Evolutionary conservation across 2,888 invertebrate genomes (phyloP), one percentile per base, ranked within the genome.

Genomic region (Steinernema hermaphroditum): DNA sequence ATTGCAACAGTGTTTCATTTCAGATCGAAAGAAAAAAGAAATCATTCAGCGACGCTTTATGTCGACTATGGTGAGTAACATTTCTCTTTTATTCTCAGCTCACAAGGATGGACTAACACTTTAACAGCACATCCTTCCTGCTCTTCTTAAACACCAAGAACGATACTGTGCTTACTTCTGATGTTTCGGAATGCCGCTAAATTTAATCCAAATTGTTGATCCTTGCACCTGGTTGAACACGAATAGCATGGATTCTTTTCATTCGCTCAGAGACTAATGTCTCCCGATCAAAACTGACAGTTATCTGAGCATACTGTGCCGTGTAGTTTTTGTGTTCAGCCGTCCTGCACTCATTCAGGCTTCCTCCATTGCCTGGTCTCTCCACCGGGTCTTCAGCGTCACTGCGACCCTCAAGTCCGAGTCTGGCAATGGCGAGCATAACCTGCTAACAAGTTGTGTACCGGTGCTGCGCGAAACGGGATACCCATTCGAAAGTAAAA

Each of bases 21-120:
- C 90, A 97, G 97, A 97, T 92, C 94, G 96, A 80, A 96, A 96
- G 90, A 95, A 94, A 82, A 91, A 95, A 87, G 94, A 96, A 90
- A 92, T 97, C 83, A 92, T 94, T 87, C 95, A 96, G 89, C 91
- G 97, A 87, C 94, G 93, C 90, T 98, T 96, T 90, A 94, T 94
- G 90, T 97, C 97, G 71, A 92, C 93, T 84, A 95, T 97, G 97
- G 97, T 94, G 90, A 92, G 93, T 81, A 70, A 12, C 34, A 12
- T 37, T 50, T 57, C 32, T 50, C 24, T 27, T 27, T 72, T 49
- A 69, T 68, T 76, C 81, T 88, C 91, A 92, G 92, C 92, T 92
- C 89, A 91, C 90, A 89, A 90, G 90, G 89, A 90, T 92, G 90
- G 91, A 91, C 88, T 90, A 91, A 89, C 91, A 91, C 88, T 90